phyloP scores from a whole-genome alignment of 2,888 invertebrate species.

The Merodon equestris region DNA sequence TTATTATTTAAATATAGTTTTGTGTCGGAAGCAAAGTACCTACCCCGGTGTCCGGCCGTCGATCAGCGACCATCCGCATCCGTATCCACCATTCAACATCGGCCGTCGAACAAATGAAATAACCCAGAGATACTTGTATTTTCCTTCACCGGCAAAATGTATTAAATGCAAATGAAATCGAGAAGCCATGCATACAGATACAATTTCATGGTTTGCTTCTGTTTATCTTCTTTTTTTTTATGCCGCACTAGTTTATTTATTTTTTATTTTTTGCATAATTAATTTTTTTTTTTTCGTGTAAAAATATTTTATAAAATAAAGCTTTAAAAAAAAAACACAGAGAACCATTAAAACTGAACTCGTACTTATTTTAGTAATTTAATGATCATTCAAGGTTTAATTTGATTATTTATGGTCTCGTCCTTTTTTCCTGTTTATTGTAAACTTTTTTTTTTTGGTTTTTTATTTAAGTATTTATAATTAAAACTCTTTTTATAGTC shows the following conservation, averaged over 20 bases:
- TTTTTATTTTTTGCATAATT: conserved; percentile 41
- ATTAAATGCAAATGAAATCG: conserved; percentile 52
- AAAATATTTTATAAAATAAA: conserved; percentile 16
- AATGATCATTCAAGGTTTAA: conserved; percentile 24
- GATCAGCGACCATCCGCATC: too few species aligned
- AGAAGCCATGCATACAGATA: conserved; percentile 28
- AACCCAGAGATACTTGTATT: conserved; percentile 11
- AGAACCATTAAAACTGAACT: conserved; percentile 64
- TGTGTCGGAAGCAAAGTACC: conserved; percentile 30
- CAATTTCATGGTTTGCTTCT: conserved; percentile 21
- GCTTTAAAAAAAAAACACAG: conserved; percentile 23
- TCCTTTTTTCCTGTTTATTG: background rate
- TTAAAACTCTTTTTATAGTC: background rate
- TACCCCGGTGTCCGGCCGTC: background rate
- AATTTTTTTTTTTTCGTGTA: conserved; percentile 11
- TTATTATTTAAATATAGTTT: conserved; percentile 65
- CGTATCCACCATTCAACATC: too few species aligned
- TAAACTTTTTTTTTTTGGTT: conserved; percentile 16
- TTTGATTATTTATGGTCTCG: conserved; percentile 35
- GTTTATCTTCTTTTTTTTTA: conserved; percentile 18
- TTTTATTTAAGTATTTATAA: background rate
- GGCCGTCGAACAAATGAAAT: conserved; percentile 14
- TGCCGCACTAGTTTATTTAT: conserved; percentile 8
- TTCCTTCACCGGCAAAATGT: conserved; percentile 42
- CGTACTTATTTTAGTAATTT: conserved; percentile 29